Base-by-base conservation (phyloP, 2,888 invertebrate genomes). In the Sphaerophoria rueppellii region DNA sequence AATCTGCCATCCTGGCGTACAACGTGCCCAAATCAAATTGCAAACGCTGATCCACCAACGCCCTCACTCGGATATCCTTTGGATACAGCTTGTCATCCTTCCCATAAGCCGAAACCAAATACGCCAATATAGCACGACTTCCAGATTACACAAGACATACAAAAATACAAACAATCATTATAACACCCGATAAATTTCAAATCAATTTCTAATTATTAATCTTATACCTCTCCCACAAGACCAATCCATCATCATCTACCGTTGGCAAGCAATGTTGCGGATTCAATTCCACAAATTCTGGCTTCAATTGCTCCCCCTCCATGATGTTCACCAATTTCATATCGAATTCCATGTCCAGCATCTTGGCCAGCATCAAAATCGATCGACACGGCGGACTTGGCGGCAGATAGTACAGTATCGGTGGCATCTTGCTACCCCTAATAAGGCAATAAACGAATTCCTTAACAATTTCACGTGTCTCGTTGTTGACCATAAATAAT, bases 21-120 rank as follows among this genome's bases (percentile, higher is more conserved):
- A 95, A 89, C 5, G 92, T 93, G 67, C 93, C 93, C 76, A 93
- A 89, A 87, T 94, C 94, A 87, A 94, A 95, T 88, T 93, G 94
- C 35, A 94, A 87, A 24, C 93, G 91, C 86, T 94, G 93, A 88
- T 94, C 93, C 2, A 95, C 93, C 34, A 93, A 4, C 0, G 94
- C 94, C 4, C 94, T 92, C 58, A 92, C 91, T 80, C 94, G 93
- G 0, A 93, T 90, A 86, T 95, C 94, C 82, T 93, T 93, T 0
- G 95, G 94, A 89, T 93, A 94, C 12, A 95, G 90, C 6, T 92
- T 91, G 86, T 94, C 94, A 72, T 94, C 93, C 87, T 94, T 94
- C 46, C 90, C 94, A 88, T 95, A 95, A 87, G 94, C 93, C 65
- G 94, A 92, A 1, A 92, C 93, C 88, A 95, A 89, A 89, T 95